Evolutionary conservation across 2,113 vertebrate genomes (phyloP), one percentile per base, ranked within the genome.

Genomic region (Rostratula benghalensis): DNA sequence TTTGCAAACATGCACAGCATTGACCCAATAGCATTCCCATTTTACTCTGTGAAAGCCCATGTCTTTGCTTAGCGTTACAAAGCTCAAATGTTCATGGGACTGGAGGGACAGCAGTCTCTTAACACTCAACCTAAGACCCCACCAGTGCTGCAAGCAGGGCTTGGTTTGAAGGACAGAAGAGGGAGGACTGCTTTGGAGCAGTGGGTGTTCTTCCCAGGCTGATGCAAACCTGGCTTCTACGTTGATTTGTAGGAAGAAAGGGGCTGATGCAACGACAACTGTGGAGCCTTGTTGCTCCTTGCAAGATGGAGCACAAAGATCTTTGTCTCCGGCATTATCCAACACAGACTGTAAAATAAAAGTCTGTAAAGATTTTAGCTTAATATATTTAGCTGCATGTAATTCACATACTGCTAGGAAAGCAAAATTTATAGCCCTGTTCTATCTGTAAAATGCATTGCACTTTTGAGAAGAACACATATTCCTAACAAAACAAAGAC

Each of bases 401-500:
- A 87, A 92, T 76, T 79, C 60, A 78, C 5, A 3, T 39, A 59
- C 7, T 70, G 31, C 21, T 28, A 57, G 17, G 46, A 81, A 83
- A 84, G 76, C 24, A 82, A 50, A 84, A 91, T 57, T 35, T 53
- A 85, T n/a, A 83, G 53, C 37, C 31, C 74, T 25, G 33, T 25
- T 82, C 30, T 43, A 33, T 41, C 69, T 82, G 63, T 82, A 65
- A 94, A 87, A 84, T 6, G 9, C 39, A 83, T 23, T 12, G 30
- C 0, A 0, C 35, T 87, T 92, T 24, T 9, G 18, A 54, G 45
- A 48, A 94, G 68, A 94, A 68, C 59, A 57, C 27, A 45, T 65
- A 96, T 86, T 93, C 87, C 87, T 87, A 89, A 90, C 81, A 94
- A 97, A 97, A 95, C 73, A 93, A 73, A 96, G 90, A 65, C 30